These are phyloP conservation scores for Sminthopsis crassicaudata DNA, from an alignment of 2,113 vertebrate species.

Conservation along the genomic window DNA sequence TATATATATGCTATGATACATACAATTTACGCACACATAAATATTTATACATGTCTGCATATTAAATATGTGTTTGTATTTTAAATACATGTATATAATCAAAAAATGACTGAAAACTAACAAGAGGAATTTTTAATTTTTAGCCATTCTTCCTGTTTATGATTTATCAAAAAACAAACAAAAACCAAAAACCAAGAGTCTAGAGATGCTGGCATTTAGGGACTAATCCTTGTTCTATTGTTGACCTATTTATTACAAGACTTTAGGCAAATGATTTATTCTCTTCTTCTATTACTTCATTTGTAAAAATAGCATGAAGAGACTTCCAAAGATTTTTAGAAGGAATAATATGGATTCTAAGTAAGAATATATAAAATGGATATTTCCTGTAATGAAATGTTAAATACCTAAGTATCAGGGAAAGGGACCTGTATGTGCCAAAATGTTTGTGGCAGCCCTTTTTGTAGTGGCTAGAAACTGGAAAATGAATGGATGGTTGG, in stretches of 20 bases:
- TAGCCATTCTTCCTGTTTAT: neutral
- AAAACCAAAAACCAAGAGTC: neutral
- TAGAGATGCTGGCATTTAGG: neutral
- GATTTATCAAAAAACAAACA: neutral
- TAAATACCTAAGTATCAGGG: constrained; percentile 92
- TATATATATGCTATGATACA: too few relatives aligned
- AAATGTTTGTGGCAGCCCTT: too few relatives aligned
- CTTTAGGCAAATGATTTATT: neutral
- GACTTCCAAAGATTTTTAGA: neutral
- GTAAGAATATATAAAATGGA: neutral
- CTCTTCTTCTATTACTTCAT: neutral
- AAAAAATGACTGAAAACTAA: neutral
- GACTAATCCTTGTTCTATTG: neutral
- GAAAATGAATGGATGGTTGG: too few relatives aligned
- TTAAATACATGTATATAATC: neutral
- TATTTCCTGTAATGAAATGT: accelerated
- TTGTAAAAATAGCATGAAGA: neutral
- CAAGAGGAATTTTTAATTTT: neutral
- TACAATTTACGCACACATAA: too few relatives aligned
- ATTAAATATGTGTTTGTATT: too few relatives aligned
- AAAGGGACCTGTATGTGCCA: too few relatives aligned
- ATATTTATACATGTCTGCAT: too few relatives aligned
- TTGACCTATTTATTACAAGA: neutral
- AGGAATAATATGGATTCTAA: neutral
- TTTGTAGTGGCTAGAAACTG: too few relatives aligned